Percentiles rank a stretch among this genome's conserved stretches.
phyloP scores from a whole-genome alignment of 1,140 invertebrate species.

The Nasonia vitripennis region DNA sequence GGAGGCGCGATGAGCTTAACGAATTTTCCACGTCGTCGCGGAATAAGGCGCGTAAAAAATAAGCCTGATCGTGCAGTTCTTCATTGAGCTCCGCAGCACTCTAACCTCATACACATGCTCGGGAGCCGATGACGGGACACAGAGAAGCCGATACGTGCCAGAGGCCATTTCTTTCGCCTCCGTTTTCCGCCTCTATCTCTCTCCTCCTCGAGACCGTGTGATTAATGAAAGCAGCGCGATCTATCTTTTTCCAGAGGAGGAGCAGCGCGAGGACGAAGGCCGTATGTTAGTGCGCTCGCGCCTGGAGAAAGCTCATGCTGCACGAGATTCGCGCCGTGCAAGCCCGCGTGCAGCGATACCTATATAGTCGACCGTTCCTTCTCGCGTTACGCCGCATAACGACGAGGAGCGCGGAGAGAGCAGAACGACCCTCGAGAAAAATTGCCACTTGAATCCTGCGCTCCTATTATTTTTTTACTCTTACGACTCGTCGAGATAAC shows the following conservation, averaged over 20 bases:
- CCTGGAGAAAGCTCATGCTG: not conserved
- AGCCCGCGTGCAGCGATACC: not conserved
- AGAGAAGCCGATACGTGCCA: not conserved
- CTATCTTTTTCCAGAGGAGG: not conserved
- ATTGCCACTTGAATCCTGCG: not conserved
- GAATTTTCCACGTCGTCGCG: not conserved
- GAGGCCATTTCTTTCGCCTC: not conserved
- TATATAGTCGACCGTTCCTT: no score
- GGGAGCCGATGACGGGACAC: not conserved
- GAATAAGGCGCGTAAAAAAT: not conserved
- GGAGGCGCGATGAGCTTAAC: not conserved
- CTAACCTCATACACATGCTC: not conserved
- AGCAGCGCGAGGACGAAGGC: not conserved
- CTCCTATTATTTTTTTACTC: not conserved
- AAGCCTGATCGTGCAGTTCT: not conserved
- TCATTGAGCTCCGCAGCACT: not conserved
- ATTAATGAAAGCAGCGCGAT: constrained; percentile 6
- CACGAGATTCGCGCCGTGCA: not conserved
- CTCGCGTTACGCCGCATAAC: not conserved
- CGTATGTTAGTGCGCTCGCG: not conserved
- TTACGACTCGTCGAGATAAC: not conserved
- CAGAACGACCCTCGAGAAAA: not conserved
- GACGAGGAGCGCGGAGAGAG: not conserved
- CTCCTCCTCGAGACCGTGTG: not conserved
- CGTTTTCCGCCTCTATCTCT: not conserved